phyloP scores from a whole-genome alignment of 2,888 invertebrate species.

The Limulus polyphemus region DNA sequence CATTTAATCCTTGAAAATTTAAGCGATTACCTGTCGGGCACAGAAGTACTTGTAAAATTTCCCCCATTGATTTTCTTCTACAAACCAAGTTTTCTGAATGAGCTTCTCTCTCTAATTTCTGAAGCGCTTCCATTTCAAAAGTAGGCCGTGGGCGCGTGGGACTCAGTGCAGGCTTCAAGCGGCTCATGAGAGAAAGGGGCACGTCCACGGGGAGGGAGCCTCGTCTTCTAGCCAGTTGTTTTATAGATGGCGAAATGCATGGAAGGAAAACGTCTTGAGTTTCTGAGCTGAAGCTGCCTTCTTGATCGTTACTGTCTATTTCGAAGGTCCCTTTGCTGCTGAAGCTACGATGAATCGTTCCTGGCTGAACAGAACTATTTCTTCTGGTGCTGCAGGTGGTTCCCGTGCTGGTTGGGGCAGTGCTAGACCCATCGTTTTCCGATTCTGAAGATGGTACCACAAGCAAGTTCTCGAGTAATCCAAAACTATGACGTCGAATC shows the following conservation, averaged over 20 bases:
- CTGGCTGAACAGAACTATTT: slow-evolving; percentile 4
- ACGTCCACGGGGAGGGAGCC: slow-evolving; percentile 17
- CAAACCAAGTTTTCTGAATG: not conserved
- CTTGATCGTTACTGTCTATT: not conserved
- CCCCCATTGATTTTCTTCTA: slow-evolving; percentile 2
- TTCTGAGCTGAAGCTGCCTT: slow-evolving; percentile 1
- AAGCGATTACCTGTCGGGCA: not conserved
- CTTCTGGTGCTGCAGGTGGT: slow-evolving; percentile 6
- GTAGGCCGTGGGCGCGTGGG: not conserved
- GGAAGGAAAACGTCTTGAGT: slow-evolving; percentile 10
- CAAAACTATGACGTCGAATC: slow-evolving; percentile 15
- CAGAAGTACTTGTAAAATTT: slow-evolving; percentile 1
- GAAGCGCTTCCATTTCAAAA: not conserved
- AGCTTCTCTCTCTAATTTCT: not conserved
- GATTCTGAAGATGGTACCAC: slow-evolving; percentile 8
- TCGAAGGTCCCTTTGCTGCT: slow-evolving; percentile 5
- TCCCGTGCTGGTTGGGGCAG: slow-evolving; percentile 6
- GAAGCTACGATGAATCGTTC: slow-evolving; percentile 9
- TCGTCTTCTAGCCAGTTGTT: slow-evolving; percentile 12
- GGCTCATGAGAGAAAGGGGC: slow-evolving; percentile 6
- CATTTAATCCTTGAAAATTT: not conserved
- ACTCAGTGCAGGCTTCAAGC: not conserved
- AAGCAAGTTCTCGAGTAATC: slow-evolving; percentile 14
- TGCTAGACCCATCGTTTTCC: slow-evolving; percentile 9
- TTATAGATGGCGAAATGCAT: slow-evolving; percentile 5